Base-by-base conservation (phyloP, 2,113 vertebrate genomes). In the Actenoides lindsayi region DNA sequence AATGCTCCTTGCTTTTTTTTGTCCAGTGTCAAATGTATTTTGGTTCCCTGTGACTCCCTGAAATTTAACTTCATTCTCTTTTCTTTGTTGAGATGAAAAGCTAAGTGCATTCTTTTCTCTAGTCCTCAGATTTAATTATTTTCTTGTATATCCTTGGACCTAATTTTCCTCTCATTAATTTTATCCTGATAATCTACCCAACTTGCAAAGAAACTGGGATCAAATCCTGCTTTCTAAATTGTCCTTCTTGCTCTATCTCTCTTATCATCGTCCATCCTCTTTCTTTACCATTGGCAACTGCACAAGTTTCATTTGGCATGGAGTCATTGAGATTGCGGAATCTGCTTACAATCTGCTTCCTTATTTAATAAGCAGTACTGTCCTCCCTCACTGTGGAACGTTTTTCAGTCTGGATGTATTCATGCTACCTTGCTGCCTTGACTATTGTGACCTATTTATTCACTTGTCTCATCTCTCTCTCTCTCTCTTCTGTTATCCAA, bases 281-380 rank as follows among this genome's bases (percentile, higher is more conserved):
- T 87, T n/a, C 46, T 91, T 96, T 57, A 86, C 44, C 8, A 2
- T 41, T 93, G 85, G 70, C 87, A 83, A 39, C 60, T 92, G 48
- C 27, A 10, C 70, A 71, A 78, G 83, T 93, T 92, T 96, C 24
- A 24, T 56, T 90, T 93, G 71, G 73, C 51, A 69, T 50, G 51
- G 76, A 62, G 42, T 68, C 76, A 68, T 4, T 87, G 87, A 78
- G 81, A 91, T 64, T 82, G 74, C 74, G 59, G 76, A 93, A 89
- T 90, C 75, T 80, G 60, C 89, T 87, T 96, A 91, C 57, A 87
- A 60, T 80, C 76, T 90, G 42, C 80, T 95, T 96, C 88, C 90
- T 90, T 95, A 91, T 96, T 94, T 0, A 97, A 92, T 95, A 94
- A 94, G 33, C 75, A 39, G 80, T 75, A 59, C 48, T 68, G 59